Conservation (phyloP, 1,140 invertebrate genomes). For the Hycleus phaleratus region DNA sequence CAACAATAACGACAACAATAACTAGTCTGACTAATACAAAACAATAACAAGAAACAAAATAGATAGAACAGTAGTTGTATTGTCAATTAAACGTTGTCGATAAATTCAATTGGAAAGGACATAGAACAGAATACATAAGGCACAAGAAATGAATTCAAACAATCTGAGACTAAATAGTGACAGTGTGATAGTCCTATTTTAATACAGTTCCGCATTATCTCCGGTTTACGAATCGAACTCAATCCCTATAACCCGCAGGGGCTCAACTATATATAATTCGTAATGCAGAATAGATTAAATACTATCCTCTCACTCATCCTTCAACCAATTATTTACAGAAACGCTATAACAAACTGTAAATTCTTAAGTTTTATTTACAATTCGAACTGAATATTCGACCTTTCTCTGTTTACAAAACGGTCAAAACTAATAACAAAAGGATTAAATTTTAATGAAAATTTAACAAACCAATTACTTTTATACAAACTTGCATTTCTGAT, state of each 20-base stretch:
- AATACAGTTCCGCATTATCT: conserved; percentile 20
- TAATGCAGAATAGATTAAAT: conserved; percentile 19
- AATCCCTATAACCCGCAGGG: conserved; percentile 16
- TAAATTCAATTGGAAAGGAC: neutral
- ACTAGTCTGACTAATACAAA: no score
- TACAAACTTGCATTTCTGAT: conserved; percentile 2
- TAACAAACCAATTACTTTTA: conserved; percentile 10
- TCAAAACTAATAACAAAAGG: conserved; percentile 16
- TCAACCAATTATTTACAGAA: conserved; percentile 4
- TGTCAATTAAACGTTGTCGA: conserved; percentile 10
- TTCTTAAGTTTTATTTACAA: conserved; percentile 6
- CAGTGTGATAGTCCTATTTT: conserved; percentile 19
- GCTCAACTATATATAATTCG: conserved; percentile 11
- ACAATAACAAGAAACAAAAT: no score
- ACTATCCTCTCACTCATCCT: conserved; percentile 16
- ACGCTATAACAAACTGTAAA: conserved; percentile 11
- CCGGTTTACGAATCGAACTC: conserved; percentile 17
- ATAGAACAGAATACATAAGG: no score
- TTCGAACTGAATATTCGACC: neutral
- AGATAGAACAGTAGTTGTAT: neutral
- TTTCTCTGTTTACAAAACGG: conserved; percentile 6
- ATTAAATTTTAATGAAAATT: conserved; percentile 18
- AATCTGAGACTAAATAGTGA: conserved; percentile 13
- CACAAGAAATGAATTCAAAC: conserved; percentile 14
- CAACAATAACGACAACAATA: no score